Evolutionary conservation across 2,797 vertebrate species (phyloP).

Genomic region (Tinamus major): DNA sequence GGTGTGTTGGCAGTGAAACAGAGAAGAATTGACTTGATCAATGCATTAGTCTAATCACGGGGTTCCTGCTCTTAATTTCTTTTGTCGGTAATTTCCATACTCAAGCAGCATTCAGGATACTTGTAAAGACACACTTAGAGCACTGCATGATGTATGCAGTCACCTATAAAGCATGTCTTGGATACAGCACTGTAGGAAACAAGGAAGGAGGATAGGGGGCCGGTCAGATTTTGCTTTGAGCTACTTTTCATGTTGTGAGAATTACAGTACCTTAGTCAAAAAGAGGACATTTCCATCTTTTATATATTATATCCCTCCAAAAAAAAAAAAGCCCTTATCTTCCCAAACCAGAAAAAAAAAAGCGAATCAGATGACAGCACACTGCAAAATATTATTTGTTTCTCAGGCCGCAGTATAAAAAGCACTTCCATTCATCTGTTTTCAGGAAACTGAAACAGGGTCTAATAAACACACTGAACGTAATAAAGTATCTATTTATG

Average conservation of each 20-base stretch:
- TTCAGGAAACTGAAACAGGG: constrained; percentile 38
- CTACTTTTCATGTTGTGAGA: constrained; percentile 76
- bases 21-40: constrained; percentile 88
- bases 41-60: constrained; percentile 85
- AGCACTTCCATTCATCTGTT: neutral
- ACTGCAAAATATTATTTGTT: constrained; percentile 15
- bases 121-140: constrained; percentile 78
- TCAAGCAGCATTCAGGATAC: constrained; percentile 75
- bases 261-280: constrained; percentile 74
- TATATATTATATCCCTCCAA: constrained; percentile 25
- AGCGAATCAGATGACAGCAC: constrained; percentile 13
- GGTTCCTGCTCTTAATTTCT: constrained; percentile 84
- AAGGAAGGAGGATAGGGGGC: constrained; percentile 53
- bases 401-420: neutral
- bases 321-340: neutral
- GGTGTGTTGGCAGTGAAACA: constrained; percentile 84
- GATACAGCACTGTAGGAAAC: constrained; percentile 72
- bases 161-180: constrained; percentile 76
- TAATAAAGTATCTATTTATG: constrained; percentile 68
- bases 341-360: constrained; percentile 2
- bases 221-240: constrained; percentile 73
- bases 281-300: constrained; percentile 69
- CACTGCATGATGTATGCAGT: constrained; percentile 73
- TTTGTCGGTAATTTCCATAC: constrained; percentile 85
- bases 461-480: constrained; percentile 52